Evolutionary conservation across 2,113 vertebrate genomes (phyloP).

Genomic region (Notothenia rossii): DNA sequence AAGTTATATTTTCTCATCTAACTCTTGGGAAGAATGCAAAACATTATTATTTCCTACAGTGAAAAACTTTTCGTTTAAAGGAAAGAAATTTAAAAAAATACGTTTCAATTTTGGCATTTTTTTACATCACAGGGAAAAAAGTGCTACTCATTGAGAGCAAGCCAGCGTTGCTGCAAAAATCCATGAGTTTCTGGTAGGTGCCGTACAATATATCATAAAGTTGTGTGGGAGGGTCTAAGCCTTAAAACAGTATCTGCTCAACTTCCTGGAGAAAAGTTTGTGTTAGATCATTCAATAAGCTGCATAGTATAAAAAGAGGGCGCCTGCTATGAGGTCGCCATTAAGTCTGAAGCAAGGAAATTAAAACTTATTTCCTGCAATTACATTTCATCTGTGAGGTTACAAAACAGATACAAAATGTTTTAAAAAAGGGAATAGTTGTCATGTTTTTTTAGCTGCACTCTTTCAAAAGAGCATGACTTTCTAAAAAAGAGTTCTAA

Average conservation of each 20-base stretch:
- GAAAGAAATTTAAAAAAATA: background rate
- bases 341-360: background rate
- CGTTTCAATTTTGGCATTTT: background rate
- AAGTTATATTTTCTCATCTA: background rate
- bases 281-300: background rate
- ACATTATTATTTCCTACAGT: too few relatives aligned
- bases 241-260: background rate
- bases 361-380: too few relatives aligned
- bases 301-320: background rate
- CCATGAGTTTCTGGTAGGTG: background rate
- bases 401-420: background rate
- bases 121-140: background rate
- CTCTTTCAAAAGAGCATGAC: conserved; percentile 2
- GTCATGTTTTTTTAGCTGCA: background rate
- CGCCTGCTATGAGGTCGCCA: too few relatives aligned
- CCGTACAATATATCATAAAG: background rate
- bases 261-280: background rate
- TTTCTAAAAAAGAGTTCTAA: conserved; percentile 12
- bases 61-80: background rate
- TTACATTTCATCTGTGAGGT: background rate
- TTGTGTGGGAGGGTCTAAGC: background rate
- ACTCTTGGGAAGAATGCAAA: background rate
- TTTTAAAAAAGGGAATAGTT: background rate
- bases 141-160: too few relatives aligned
- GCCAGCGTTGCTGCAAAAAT: background rate